phyloP scores from a whole-genome alignment of 2,888 invertebrate species.

The Ichneumon xanthorius region DNA sequence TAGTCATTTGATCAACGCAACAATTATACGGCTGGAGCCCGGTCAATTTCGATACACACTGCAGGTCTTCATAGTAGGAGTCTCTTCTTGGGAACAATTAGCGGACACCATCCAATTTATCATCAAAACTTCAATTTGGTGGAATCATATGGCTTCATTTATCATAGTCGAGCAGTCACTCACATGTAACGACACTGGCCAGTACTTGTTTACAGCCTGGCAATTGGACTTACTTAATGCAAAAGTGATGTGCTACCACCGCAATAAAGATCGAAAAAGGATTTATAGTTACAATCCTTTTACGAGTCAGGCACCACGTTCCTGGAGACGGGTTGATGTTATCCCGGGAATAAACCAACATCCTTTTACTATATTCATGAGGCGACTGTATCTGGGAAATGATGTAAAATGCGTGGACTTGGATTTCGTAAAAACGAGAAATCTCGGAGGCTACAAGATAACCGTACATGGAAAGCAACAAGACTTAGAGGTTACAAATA shows the following conservation, averaged over 20 bases:
- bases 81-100: background rate
- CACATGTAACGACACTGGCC: background rate
- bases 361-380: background rate
- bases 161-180: background rate
- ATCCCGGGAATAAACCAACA: background rate
- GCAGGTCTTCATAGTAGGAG: slow-evolving; percentile 3
- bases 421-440: no score
- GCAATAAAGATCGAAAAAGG: background rate
- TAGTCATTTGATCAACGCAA: background rate
- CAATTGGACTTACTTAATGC: slow-evolving; percentile 1
- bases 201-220: background rate
- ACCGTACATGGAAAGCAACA: no score
- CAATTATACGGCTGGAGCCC: background rate
- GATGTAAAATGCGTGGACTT: no score
- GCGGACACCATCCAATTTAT: background rate
- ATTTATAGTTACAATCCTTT: slow-evolving; percentile 17
- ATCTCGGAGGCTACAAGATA: no score
- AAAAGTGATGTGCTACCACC: background rate
- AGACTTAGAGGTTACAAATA: no score
- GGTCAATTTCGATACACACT: background rate
- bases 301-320: background rate
- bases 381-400: background rate
- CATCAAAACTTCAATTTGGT: background rate
- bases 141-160: slow-evolving; percentile 4
- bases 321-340: background rate